Conservation (phyloP, 2,797 vertebrate species). For the Dendrocincla fuliginosa region DNA sequence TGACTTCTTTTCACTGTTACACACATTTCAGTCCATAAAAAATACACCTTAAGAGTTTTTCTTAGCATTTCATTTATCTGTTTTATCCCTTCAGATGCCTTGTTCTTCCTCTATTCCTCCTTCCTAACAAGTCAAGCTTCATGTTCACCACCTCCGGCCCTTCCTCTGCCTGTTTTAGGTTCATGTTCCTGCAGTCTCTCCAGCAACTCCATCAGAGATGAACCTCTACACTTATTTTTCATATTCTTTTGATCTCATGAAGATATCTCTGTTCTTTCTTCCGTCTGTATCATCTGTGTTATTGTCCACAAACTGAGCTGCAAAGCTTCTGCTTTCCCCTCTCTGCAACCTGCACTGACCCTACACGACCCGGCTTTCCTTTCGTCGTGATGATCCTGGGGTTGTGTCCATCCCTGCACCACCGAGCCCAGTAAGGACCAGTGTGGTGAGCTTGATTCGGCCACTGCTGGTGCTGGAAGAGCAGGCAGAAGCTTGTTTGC, state of each 20-base stretch:
- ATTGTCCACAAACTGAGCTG: neutral
- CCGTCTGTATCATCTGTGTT: neutral
- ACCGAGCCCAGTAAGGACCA: neutral
- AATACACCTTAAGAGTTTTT: neutral
- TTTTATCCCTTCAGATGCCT: neutral
- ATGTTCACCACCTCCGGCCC: neutral
- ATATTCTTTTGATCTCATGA: neutral
- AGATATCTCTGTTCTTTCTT: neutral
- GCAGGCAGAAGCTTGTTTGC: neutral
- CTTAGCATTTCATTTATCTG: neutral
- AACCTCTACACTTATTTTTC: neutral
- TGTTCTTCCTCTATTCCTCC: neutral
- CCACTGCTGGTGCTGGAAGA: neutral
- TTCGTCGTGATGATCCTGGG: accelerated
- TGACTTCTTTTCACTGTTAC: neutral
- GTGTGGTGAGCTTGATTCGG: accelerated
- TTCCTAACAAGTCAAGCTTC: neutral
- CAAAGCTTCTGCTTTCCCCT: neutral
- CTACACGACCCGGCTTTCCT: neutral
- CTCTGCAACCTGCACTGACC: neutral
- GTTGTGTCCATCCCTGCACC: neutral
- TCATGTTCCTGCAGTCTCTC: neutral
- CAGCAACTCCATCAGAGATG: neutral
- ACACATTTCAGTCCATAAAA: neutral
- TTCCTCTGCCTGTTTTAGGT: neutral